Evolutionary conservation across 2,113 vertebrate genomes (phyloP).

Genomic region (Polyodon spathula): DNA sequence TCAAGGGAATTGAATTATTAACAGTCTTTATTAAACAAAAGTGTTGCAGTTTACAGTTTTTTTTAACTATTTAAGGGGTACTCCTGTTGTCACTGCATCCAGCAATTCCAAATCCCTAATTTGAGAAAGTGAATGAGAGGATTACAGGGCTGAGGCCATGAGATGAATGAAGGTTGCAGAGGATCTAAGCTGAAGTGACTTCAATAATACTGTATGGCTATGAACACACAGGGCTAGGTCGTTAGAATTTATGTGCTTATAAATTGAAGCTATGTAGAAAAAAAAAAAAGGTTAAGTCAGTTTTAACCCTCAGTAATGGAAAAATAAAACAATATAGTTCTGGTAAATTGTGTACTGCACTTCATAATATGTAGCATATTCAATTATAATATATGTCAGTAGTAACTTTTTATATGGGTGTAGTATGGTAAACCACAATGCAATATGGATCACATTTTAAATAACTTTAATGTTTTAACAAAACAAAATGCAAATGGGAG

Average conservation of each 20-base stretch:
- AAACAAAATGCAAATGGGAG: too few species aligned
- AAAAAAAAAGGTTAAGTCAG: too few species aligned
- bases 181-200: constrained; percentile 45
- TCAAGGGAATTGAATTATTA: constrained; percentile 22
- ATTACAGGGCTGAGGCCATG: constrained; percentile 70
- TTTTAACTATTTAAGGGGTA: constrained; percentile 35
- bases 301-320: too few species aligned
- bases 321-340: too few species aligned
- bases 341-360: too few species aligned
- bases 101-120: constrained; percentile 50
- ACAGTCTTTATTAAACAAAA: neutral
- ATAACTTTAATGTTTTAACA: too few species aligned
- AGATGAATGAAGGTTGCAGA: constrained; percentile 65
- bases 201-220: neutral
- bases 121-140: constrained; percentile 60
- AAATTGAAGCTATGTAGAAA: too few species aligned
- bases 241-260: constrained; percentile 11
- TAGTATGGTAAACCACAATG: too few species aligned
- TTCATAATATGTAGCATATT: too few species aligned
- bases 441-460: too few species aligned
- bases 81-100: constrained; percentile 30
- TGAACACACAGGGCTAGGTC: constrained; percentile 53
- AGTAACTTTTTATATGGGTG: too few species aligned
- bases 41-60: neutral
- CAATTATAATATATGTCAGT: too few species aligned